Percentiles rank a stretch among this genome's conserved stretches.
These are phyloP conservation scores for Aphrophora alni DNA, from an alignment of 2,888 invertebrate genomes.

Conservation along the genomic window DNA sequence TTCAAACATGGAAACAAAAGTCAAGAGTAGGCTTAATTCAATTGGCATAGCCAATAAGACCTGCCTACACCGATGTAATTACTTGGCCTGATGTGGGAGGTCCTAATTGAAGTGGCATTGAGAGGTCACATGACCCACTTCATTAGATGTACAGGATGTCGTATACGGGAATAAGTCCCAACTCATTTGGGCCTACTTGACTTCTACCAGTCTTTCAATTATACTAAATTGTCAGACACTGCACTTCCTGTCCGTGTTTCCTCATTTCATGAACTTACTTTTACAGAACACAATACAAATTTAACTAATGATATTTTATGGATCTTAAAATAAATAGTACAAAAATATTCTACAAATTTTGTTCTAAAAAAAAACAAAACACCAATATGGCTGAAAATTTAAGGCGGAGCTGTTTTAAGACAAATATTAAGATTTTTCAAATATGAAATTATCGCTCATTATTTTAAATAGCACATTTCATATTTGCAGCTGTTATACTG, in stretches of 20 bases:
- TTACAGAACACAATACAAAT: too few relatives aligned
- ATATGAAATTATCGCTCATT: too few relatives aligned
- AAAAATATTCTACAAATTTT: too few relatives aligned
- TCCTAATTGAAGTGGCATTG: constrained; percentile 2
- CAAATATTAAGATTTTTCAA: too few relatives aligned
- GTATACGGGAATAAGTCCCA: constrained; percentile 6
- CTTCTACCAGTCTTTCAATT: neutral
- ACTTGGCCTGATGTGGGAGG: neutral
- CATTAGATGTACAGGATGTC: neutral
- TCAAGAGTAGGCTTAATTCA: neutral
- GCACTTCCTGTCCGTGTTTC: neutral
- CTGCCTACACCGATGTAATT: neutral
- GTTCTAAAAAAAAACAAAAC: too few relatives aligned
- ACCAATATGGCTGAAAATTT: too few relatives aligned
- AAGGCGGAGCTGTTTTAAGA: too few relatives aligned
- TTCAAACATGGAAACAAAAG: neutral
- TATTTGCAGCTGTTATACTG: too few relatives aligned
- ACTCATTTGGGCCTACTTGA: neutral
- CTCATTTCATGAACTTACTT: neutral
- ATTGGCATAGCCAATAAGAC: neutral
- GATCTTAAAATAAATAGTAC: too few relatives aligned
- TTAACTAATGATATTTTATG: too few relatives aligned
- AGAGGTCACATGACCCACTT: neutral
- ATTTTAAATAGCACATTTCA: too few relatives aligned
- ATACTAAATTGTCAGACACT: neutral